Evolutionary conservation across 2,888 invertebrate genomes (phyloP).

Genomic region (Netelia virgata): DNA sequence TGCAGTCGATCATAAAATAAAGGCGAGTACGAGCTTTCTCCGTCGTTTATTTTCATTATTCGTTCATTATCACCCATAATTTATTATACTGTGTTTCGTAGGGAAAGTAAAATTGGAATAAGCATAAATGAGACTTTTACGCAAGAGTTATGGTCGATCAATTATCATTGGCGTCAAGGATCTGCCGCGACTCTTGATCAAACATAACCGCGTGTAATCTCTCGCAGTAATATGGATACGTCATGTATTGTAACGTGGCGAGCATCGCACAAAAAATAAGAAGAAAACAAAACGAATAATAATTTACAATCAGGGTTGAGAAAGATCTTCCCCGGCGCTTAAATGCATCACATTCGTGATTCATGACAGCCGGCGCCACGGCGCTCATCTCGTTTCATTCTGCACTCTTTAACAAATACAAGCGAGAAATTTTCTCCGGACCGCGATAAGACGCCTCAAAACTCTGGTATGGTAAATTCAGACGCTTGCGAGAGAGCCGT

Average conservation of each 20-base stretch:
- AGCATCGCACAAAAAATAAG: background rate
- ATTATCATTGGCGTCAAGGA: slow-evolving; percentile 29
- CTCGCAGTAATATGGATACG: slow-evolving; percentile 51
- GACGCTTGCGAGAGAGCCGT: slow-evolving; percentile 40
- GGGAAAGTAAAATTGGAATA: background rate
- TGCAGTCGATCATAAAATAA: slow-evolving; percentile 9
- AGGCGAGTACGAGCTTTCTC: background rate
- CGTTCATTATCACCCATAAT: slow-evolving; percentile 33
- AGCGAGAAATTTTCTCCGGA: slow-evolving; percentile 5
- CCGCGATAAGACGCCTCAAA: slow-evolving; percentile 56
- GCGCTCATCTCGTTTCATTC: slow-evolving; percentile 42
- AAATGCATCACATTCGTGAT: slow-evolving; percentile 61
- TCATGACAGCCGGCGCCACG: slow-evolving; percentile 55
- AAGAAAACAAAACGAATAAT: slow-evolving; percentile 20
- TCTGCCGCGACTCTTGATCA: slow-evolving; percentile 12
- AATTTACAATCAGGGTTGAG: background rate
- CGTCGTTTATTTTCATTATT: background rate
- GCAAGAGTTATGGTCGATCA: slow-evolving; percentile 6
- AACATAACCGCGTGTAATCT: slow-evolving; percentile 43
- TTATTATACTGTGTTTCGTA: slow-evolving; percentile 1
- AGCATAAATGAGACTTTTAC: slow-evolving; percentile 33
- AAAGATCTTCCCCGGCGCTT: slow-evolving; percentile 36
- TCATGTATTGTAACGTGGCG: slow-evolving; percentile 18
- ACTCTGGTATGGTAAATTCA: slow-evolving; percentile 58
- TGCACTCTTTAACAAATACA: slow-evolving; percentile 54